Base-by-base conservation (phyloP, 2,888 invertebrate genomes). In the Tolmerus cingulatus region DNA sequence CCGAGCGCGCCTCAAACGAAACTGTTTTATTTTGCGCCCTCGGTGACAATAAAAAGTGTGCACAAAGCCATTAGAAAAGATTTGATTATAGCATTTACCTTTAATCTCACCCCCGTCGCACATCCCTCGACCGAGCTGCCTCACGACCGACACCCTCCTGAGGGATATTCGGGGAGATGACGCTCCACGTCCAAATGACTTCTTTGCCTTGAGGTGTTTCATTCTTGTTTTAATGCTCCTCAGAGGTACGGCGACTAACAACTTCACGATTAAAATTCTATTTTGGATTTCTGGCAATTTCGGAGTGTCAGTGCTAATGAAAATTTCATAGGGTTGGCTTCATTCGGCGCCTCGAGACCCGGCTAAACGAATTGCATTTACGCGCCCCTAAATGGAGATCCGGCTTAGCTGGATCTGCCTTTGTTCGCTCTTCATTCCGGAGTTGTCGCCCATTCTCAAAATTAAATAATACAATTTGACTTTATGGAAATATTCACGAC, bases 21-120 rank as follows among this genome's bases (percentile, higher is more conserved):
- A 88, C 86, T 88, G 86, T 87, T 87, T 86, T 84, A 84, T 84
- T 88, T 87, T 82, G 85, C 88, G 88, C 88, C 88, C 88, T 88
- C 82, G 88, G 88, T 88, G 88, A 88, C 88, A 88, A 88, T 88
- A 88, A 88, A 88, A 88, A 88, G 81, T 87, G 79, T 74, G 86
- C 87, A 88, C 88, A 88, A 87, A 87, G 88, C 88, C 88, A 88
- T 88, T 88, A 88, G 88, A 88, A 88, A 88, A 88, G 88, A 88
- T 88, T 88, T 88, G 88, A 88, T 88, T 88, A 88, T 88, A 86
- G 84, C 88, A 88, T 88, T 88, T 88, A 88, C 88, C 88, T 88
- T 88, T 88, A 88, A 88, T 88, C 88, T 88, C 81, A 84, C 76
- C 74, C 77, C 19, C 55, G 55, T 12, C 46, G 77, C 51, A 77